Percentiles rank a stretch among this genome's conserved stretches.
phyloP scores from a whole-genome alignment of 2,113 vertebrate genomes.

The Gymnorhina tibicen region DNA sequence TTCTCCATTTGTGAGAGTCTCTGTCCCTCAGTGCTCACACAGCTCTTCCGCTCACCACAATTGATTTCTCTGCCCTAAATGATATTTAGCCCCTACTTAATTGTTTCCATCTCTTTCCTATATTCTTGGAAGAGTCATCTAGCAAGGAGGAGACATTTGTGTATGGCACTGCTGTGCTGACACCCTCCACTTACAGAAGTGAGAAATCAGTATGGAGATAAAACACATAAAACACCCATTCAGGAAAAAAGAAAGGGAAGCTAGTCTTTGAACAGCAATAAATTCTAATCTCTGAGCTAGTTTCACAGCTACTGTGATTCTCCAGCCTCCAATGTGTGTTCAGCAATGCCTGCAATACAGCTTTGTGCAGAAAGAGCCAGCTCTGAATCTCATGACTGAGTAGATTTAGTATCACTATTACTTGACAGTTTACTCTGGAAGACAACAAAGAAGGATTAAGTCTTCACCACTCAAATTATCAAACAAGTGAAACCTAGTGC shows the following conservation, averaged over 20 bases:
- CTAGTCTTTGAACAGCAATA: slow-evolving; percentile 15
- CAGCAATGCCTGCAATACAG: background rate
- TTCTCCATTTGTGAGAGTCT: background rate
- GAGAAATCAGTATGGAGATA: slow-evolving; percentile 44
- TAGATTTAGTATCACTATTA: slow-evolving; percentile 11
- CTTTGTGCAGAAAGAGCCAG: background rate
- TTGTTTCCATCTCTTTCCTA: background rate
- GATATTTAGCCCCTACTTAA: background rate
- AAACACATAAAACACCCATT: slow-evolving; percentile 32
- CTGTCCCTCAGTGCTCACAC: background rate
- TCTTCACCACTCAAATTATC: slow-evolving; percentile 18
- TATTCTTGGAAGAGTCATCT: background rate
- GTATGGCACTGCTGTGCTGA: background rate
- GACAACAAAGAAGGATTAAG: background rate
- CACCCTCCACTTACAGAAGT: background rate
- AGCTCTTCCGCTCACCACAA: background rate
- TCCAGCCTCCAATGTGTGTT: background rate
- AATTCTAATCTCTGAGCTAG: background rate
- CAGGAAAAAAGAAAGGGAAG: background rate
- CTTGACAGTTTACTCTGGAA: background rate
- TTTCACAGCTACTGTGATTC: background rate
- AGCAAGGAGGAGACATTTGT: slow-evolving; percentile 14
- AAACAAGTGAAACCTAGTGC: slow-evolving; percentile 11
- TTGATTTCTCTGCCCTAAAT: background rate
- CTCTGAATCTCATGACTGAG: background rate